Evolutionary conservation across 2,797 vertebrate species (phyloP).

Genomic region (Characodon lateralis): DNA sequence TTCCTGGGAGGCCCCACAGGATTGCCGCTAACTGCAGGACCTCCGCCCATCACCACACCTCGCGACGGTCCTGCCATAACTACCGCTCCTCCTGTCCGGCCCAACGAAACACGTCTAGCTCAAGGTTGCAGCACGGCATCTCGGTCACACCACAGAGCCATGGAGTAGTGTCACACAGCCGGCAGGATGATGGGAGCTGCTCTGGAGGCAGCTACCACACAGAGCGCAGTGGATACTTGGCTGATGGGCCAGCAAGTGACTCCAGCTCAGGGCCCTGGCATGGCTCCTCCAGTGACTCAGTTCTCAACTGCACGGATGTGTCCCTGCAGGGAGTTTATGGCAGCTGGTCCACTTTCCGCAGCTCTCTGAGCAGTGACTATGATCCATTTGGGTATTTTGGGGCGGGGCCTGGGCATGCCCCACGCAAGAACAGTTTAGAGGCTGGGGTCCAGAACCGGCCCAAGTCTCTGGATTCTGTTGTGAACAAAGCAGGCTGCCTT

Average conservation of each 20-base stretch:
- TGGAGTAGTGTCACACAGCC: conserved; percentile 63
- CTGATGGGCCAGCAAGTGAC: conserved; percentile 94
- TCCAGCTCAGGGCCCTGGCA: conserved; percentile 97
- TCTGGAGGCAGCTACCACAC: conserved; percentile 93
- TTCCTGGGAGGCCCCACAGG: conserved; percentile 75
- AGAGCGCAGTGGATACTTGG: conserved; percentile 93
- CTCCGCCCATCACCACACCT: conserved; percentile 68
- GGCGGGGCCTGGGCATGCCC: conserved; percentile 68
- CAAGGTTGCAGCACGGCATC: conserved; percentile 69
- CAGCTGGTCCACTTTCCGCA: conserved; percentile 96
- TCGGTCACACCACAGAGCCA: conserved; percentile 45
- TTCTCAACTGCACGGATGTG: conserved; percentile 94
- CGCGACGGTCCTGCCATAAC: conserved; percentile 78
- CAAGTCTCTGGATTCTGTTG: conserved; percentile 87
- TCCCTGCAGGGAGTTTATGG: conserved; percentile 95
- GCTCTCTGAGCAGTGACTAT: conserved; percentile 96
- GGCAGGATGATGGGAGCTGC: conserved; percentile 88
- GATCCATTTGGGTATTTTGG: conserved; percentile 91
- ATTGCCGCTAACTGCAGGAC: conserved; percentile 70
- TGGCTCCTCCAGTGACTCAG: conserved; percentile 95
- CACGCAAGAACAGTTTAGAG: conserved; percentile 63
- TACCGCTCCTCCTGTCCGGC: conserved; percentile 77
- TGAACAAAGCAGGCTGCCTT: conserved; percentile 73
- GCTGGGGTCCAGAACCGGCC: conserved; percentile 79
- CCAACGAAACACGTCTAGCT: conserved; percentile 68